Base-by-base conservation (phyloP, 2,888 invertebrate species). In the Drosophila formosana region DNA sequence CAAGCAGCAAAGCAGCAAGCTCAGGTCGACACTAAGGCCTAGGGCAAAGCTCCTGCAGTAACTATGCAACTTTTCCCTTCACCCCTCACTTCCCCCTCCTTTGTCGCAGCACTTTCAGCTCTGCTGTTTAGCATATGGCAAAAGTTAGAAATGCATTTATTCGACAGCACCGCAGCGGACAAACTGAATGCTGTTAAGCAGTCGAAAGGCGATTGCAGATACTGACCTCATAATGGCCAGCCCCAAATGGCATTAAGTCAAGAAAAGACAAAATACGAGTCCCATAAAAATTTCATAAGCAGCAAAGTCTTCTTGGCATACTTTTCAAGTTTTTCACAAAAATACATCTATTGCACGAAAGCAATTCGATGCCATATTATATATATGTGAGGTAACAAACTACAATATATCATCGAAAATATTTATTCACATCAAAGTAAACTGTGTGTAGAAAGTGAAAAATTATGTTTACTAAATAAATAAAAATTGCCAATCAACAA, bases 121-220 rank as follows among this genome's bases (percentile, higher is more conserved):
- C 32, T 52, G 26, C 53, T 64, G 68, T 56, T 73, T 73, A 68
- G 75, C 75, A 70, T 75, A 75, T 58, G 75, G 62, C 61, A 58
- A 58, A 75, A 70, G 75, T 74, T 66, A 43, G 39, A 62, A 66
- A 66, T 74, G 65, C 53, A 75, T 73, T 74, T 69, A 69, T 53
- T 65, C 32, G 26, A 45, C 18, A 28, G 50, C 61, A 51, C 13
- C 34, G 26, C 56, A 28, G 1, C 18, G 49, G 18, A 23, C 25
- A 56, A 25, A 46, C 26, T 26, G 41, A 45, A n/a, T 51, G 45
- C 51, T 26, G 25, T 26, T 30, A 41, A 45, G 60, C n/a, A 25
- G 45, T 25, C 45, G 32, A 56, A 45, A 39, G 47, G 18, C 47
- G 39, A 58, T 18, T 25, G n/a, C 60, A 60, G 50, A 51, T 34